These are phyloP conservation scores for Blastobasis adustella DNA, from an alignment of 2,888 invertebrate species.

Conservation along the genomic window DNA sequence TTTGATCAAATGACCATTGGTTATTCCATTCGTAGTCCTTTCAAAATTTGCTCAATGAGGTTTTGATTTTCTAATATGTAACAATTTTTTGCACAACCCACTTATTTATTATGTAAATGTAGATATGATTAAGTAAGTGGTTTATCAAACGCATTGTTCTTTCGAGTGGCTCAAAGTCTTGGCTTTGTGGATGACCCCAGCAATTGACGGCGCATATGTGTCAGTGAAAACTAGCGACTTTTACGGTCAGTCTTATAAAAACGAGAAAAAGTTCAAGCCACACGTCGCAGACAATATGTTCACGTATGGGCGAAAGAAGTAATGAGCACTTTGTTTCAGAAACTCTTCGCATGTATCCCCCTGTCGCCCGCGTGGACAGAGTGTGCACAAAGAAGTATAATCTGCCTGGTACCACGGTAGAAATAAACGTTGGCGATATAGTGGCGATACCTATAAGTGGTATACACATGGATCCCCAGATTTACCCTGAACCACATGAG, in stretches of 20 bases:
- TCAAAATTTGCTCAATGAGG: too few relatives aligned
- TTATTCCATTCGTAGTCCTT: too few relatives aligned
- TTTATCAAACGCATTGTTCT: too few relatives aligned
- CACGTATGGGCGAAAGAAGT: background rate
- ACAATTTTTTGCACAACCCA: too few relatives aligned
- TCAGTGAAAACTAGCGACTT: background rate
- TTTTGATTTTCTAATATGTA: too few relatives aligned
- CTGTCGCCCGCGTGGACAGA: constrained; percentile 68
- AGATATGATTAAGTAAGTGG: too few relatives aligned
- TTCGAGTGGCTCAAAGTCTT: too few relatives aligned
- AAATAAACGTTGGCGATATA: constrained; percentile 57
- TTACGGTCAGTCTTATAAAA: background rate
- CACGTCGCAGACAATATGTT: background rate
- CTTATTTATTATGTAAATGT: too few relatives aligned
- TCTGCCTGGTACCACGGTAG: constrained; percentile 58
- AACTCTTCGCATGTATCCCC: constrained; percentile 74
- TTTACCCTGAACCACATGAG: constrained; percentile 69
- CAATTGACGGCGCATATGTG: too few relatives aligned
- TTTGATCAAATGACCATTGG: too few relatives aligned
- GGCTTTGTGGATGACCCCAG: too few relatives aligned
- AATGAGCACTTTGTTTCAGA: constrained; percentile 49
- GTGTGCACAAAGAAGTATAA: constrained; percentile 70
- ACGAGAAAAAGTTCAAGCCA: background rate
- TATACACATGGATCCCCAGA: constrained; percentile 70
- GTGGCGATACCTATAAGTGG: constrained; percentile 63